phyloP scores from a whole-genome alignment of 2,797 vertebrate genomes.

The Cephalopachus bancanus region DNA sequence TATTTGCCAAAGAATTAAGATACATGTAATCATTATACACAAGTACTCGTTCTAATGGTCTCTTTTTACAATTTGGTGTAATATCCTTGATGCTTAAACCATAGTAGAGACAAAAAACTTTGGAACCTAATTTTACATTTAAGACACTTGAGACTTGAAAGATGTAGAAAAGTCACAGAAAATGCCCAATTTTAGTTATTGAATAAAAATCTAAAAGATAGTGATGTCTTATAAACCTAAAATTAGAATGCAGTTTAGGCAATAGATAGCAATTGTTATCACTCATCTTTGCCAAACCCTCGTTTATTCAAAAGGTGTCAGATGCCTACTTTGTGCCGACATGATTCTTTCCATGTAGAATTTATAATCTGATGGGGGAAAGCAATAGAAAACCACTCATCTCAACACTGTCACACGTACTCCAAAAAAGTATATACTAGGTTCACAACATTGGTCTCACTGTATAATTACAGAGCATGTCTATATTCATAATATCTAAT shows the following conservation, averaged over 20 bases:
- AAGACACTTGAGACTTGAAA: neutral
- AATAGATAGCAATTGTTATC: neutral
- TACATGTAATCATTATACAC: neutral
- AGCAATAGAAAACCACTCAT: neutral
- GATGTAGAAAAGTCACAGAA: neutral
- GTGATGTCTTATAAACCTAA: neutral
- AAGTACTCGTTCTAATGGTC: neutral
- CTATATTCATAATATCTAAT: neutral
- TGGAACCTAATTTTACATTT: slow-evolving; percentile 29
- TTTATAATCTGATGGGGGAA: neutral
- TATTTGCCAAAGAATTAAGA: slow-evolving; percentile 58
- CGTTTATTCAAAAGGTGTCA: neutral
- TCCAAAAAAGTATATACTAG: neutral
- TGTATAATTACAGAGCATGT: neutral
- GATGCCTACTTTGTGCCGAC: neutral
- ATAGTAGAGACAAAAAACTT: slow-evolving; percentile 6
- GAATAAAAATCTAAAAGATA: neutral
- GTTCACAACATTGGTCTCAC: neutral
- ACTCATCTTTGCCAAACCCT: neutral
- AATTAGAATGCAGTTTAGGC: neutral
- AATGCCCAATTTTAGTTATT: slow-evolving; percentile 5
- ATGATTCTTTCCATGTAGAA: neutral
- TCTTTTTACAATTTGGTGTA: neutral
- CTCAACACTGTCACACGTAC: neutral
- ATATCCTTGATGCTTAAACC: neutral